Conservation (phyloP, 2,113 vertebrate genomes). For the Isichthys henryi region DNA sequence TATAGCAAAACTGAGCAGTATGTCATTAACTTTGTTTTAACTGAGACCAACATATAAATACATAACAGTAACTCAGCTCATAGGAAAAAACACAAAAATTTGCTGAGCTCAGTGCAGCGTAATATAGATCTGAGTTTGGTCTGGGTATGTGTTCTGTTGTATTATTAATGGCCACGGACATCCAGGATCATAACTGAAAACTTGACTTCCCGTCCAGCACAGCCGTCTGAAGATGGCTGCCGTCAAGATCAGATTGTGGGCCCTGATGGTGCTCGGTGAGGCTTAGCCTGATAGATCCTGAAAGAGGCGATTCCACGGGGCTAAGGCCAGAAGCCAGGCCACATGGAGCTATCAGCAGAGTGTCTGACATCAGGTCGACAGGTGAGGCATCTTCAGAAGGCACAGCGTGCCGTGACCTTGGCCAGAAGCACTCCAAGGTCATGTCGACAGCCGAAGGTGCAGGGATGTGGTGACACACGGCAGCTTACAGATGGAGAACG, state of each 20-base stretch:
- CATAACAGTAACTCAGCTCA: not conserved
- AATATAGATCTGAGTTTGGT: not conserved
- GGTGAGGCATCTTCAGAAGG: not conserved
- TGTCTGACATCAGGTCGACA: not conserved
- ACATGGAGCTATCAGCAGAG: not conserved
- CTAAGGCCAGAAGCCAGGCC: not conserved
- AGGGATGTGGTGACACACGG: conserved; percentile 49
- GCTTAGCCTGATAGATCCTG: not conserved
- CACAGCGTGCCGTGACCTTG: not conserved
- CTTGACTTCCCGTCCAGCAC: not conserved
- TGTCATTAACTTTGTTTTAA: not conserved
- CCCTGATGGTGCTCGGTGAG: not conserved
- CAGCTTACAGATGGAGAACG: conserved; percentile 51
- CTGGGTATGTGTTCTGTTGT: not conserved
- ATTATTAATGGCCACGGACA: not conserved
- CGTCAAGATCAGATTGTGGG: no score
- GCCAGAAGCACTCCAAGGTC: conserved; percentile 25
- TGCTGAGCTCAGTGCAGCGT: not conserved
- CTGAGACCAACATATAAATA: not conserved
- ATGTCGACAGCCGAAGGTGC: conserved; percentile 56
- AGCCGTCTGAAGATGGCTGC: not conserved
- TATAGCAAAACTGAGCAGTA: not conserved
- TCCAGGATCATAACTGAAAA: not conserved
- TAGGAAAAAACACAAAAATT: not conserved
- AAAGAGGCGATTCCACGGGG: not conserved